Percentiles rank a stretch among this genome's conserved stretches.
These are phyloP conservation scores for Drosophila parvula DNA, from an alignment of 1,140 invertebrate species.

Conservation along the genomic window DNA sequence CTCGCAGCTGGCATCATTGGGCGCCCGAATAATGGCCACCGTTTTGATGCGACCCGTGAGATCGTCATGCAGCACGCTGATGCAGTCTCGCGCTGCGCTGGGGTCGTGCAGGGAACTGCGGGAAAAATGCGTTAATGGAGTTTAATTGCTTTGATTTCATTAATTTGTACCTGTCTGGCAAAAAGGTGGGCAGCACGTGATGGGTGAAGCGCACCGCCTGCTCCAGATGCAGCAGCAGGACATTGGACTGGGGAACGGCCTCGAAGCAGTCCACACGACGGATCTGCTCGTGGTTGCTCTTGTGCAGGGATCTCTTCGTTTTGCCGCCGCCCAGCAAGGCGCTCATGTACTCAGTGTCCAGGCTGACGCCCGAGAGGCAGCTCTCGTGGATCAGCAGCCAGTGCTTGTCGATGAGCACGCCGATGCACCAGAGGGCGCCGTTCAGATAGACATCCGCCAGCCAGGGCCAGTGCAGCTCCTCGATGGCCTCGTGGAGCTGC, in stretches of 20 bases:
- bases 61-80: conserved; percentile 76
- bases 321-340: conserved; percentile 87
- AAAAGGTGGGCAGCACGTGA: conserved; percentile 87
- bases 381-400: conserved; percentile 87
- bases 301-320: conserved; percentile 85
- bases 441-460: conserved; percentile 88
- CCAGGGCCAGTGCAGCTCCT: conserved; percentile 86
- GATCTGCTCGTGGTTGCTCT: conserved; percentile 89
- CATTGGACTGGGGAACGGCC: conserved; percentile 85
- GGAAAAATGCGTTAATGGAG: not conserved
- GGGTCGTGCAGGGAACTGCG: conserved; percentile 23
- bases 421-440: conserved; percentile 88
- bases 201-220: conserved; percentile 85
- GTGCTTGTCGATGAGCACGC: conserved; percentile 86
- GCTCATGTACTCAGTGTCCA: conserved; percentile 86
- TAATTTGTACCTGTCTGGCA: conserved; percentile 61
- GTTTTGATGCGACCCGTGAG: conserved; percentile 69
- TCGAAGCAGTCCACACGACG: conserved; percentile 85
- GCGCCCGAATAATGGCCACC: conserved; percentile 39
- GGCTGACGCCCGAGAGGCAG: conserved; percentile 86
- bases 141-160: too few relatives aligned
- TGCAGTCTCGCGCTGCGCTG: conserved; percentile 54
- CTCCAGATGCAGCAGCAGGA: conserved; percentile 86
- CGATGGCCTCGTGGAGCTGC: conserved; percentile 69
- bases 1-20: conserved; percentile 40